Evolutionary conservation across 2,888 invertebrate species (phyloP).

Genomic region (Eugnorisma glareosa): DNA sequence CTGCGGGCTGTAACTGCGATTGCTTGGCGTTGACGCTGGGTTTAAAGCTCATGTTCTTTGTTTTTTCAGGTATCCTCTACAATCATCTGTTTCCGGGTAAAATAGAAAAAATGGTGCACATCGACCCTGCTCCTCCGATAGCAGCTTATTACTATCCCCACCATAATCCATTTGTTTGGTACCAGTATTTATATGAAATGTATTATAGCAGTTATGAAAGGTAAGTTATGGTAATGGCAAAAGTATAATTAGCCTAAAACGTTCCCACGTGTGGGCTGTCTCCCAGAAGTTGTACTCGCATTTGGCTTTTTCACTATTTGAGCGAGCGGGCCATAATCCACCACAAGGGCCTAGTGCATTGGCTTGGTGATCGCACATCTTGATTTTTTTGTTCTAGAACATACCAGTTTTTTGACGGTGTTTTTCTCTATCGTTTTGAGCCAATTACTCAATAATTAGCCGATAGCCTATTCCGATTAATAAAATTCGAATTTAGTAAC

Average conservation of each 20-base stretch:
- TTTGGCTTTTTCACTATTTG: background rate
- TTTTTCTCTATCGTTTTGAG: background rate
- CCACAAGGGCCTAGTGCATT: background rate
- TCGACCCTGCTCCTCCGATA: conserved; percentile 73
- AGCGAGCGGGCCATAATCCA: background rate
- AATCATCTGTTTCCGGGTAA: conserved; percentile 86
- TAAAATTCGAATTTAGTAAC: background rate
- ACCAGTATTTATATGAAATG: conserved; percentile 67
- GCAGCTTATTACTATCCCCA: conserved; percentile 69
- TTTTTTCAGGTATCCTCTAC: conserved; percentile 75
- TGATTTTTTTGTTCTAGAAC: background rate
- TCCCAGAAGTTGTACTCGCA: background rate
- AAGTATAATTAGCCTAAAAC: background rate
- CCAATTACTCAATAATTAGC: background rate
- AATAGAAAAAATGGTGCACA: conserved; percentile 85
- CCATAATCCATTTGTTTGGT: conserved; percentile 67
- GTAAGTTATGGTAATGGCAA: conserved; percentile 59
- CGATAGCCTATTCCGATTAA: background rate
- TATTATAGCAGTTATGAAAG: conserved; percentile 78
- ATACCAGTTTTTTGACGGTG: background rate
- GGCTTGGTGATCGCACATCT: background rate
- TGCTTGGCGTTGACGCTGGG: background rate
- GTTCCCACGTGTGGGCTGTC: background rate
- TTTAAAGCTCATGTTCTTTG: background rate
- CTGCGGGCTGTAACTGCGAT: background rate